Conservation (phyloP, 2,888 invertebrate species). For the Tolmerus cingulatus region DNA sequence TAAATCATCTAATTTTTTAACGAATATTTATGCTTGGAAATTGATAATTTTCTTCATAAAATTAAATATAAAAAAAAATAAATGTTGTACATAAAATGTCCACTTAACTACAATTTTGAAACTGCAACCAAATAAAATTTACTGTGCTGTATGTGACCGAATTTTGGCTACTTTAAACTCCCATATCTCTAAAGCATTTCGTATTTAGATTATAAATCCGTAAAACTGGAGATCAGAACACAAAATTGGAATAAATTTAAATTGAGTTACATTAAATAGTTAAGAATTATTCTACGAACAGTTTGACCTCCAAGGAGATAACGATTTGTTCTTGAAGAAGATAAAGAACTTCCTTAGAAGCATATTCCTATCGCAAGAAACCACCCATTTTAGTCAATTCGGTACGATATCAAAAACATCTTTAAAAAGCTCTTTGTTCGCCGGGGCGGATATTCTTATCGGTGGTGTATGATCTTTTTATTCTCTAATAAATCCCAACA, state of each 20-base stretch:
- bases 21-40: too few relatives aligned
- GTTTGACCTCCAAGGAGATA: background rate
- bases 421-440: background rate
- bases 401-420: background rate
- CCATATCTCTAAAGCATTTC: too few relatives aligned
- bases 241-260: background rate
- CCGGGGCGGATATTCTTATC: background rate
- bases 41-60: too few relatives aligned
- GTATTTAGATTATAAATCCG: too few relatives aligned
- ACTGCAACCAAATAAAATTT: too few relatives aligned
- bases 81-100: too few relatives aligned
- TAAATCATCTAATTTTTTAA: too few relatives aligned
- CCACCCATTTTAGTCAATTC: background rate
- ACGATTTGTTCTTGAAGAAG: background rate
- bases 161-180: too few relatives aligned
- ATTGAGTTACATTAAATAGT: background rate
- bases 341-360: background rate
- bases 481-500: background rate
- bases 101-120: too few relatives aligned
- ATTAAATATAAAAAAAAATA: too few relatives aligned
- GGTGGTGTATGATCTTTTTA: background rate
- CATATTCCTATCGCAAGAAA: background rate
- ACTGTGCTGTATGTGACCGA: too few relatives aligned
- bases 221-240: too few relatives aligned
- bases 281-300: background rate